Percentiles rank a stretch among this genome's conserved stretches.
These are phyloP conservation scores for Flexamia atlantica DNA, from an alignment of 2,888 invertebrate species.

Conservation along the genomic window DNA sequence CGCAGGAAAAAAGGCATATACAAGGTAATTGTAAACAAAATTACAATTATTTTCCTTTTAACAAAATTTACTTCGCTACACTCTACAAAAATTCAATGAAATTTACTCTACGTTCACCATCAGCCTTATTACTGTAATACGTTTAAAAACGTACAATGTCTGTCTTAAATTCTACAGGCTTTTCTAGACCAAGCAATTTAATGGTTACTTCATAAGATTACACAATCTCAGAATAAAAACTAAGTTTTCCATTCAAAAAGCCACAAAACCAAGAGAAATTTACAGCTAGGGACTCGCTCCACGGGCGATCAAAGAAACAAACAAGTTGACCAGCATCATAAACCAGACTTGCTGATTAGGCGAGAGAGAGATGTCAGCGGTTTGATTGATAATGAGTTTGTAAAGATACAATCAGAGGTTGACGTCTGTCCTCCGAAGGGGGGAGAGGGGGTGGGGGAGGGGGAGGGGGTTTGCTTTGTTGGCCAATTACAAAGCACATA, in stretches of 20 bases:
- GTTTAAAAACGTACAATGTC: no score
- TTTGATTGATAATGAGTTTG: slow-evolving; percentile 52
- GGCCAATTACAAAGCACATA: slow-evolving; percentile 41
- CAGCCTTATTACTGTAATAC: no score
- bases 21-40: no score
- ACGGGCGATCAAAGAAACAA: slow-evolving; percentile 9
- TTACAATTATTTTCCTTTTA: no score
- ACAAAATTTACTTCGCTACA: no score
- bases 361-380: slow-evolving; percentile 7
- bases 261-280: not conserved
- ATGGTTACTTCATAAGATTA: no score
- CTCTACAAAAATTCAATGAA: no score
- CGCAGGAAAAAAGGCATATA: no score
- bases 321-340: slow-evolving; percentile 30
- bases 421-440: slow-evolving; percentile 22
- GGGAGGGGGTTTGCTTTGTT: slow-evolving; percentile 39
- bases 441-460: not conserved
- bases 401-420: slow-evolving; percentile 53
- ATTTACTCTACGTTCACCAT: no score
- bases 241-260: not conserved
- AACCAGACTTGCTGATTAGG: slow-evolving; percentile 35
- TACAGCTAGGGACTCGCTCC: not conserved
- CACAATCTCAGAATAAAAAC: no score
- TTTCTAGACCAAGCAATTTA: no score
- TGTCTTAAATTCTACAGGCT: no score